phyloP scores from a whole-genome alignment of 2,797 vertebrate genomes.

The Knipowitschia caucasica region DNA sequence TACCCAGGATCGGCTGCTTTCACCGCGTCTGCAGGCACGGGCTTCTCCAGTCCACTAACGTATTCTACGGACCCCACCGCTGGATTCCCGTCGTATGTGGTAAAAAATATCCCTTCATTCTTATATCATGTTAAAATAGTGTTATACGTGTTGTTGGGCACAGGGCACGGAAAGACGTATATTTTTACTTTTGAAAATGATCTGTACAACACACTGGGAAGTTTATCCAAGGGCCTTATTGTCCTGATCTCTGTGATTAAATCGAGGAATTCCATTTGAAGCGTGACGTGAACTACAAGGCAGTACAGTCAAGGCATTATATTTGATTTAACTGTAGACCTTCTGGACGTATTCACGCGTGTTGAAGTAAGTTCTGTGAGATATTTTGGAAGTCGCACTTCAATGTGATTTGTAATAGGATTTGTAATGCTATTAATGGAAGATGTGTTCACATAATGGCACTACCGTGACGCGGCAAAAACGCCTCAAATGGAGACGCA shows the following conservation, averaged over 20 bases:
- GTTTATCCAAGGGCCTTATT: conserved; percentile 20
- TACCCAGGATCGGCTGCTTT: conserved; percentile 97
- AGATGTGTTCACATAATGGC: conserved; percentile 71
- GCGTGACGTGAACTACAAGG: too few species aligned
- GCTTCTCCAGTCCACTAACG: conserved; percentile 92
- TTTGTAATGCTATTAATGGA: conserved; percentile 85
- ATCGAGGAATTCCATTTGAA: too few species aligned
- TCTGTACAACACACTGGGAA: conserved; percentile 12
- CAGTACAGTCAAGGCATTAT: too few species aligned
- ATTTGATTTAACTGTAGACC: too few species aligned
- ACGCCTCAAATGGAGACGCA: conserved; percentile 30
- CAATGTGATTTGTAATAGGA: conserved; percentile 92
- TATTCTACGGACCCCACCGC: conserved; percentile 90
- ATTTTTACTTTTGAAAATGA: too few species aligned
- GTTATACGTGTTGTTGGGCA: too few species aligned
- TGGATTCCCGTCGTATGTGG: conserved; percentile 97
- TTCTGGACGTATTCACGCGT: not conserved
- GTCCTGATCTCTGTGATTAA: conserved; percentile 14
- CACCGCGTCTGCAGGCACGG: conserved; percentile 85
- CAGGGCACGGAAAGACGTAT: too few species aligned
- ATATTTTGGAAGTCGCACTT: conserved; percentile 82
- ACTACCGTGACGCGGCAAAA: conserved; percentile 50
- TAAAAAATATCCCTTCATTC: conserved; percentile 64
- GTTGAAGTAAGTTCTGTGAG: conserved; percentile 30
- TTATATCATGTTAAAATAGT: not conserved